These are phyloP conservation scores for Tillus elongatus DNA, from an alignment of 2,888 invertebrate genomes.

Conservation along the genomic window DNA sequence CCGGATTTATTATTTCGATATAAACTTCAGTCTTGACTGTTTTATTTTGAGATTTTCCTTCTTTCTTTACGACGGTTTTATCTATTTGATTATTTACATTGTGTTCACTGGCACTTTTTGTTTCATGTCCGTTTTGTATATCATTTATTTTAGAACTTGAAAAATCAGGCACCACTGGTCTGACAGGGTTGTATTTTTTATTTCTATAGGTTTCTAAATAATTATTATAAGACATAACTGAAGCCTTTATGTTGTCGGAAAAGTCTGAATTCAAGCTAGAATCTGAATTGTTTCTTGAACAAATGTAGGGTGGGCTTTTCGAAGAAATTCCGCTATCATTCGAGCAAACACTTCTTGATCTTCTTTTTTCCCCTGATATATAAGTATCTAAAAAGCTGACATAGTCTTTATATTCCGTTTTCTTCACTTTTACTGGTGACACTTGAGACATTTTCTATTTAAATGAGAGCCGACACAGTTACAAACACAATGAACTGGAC, in stretches of 20 bases:
- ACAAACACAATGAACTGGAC: no score
- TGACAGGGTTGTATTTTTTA: constrained; percentile 27
- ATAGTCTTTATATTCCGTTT: constrained; percentile 33
- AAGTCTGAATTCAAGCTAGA: constrained; percentile 24
- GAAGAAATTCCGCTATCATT: constrained; percentile 24
- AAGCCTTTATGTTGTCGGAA: constrained; percentile 17
- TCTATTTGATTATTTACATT: constrained; percentile 12
- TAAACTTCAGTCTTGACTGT: constrained; percentile 7
- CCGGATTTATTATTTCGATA: constrained; percentile 5
- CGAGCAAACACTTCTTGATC: constrained; percentile 22
- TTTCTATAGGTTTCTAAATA: constrained; percentile 25
- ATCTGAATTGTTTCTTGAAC: constrained; percentile 22
- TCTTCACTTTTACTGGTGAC: no score
- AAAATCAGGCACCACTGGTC: constrained; percentile 14
- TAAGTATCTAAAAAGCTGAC: constrained; percentile 33
- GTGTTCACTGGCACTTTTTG: constrained; percentile 16
- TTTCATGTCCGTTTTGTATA: constrained; percentile 12
- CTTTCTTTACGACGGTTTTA: constrained; percentile 6
- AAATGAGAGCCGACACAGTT: no score
- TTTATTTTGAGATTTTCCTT: constrained; percentile 4
- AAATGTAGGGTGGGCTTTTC: constrained; percentile 21
- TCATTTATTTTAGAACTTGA: constrained; percentile 10
- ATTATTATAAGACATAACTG: constrained; percentile 22
- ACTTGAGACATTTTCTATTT: no score
- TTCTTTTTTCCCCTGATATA: constrained; percentile 27